These are phyloP conservation scores for Sinosuthora webbiana DNA, from an alignment of 2,113 vertebrate species.

Conservation along the genomic window DNA sequence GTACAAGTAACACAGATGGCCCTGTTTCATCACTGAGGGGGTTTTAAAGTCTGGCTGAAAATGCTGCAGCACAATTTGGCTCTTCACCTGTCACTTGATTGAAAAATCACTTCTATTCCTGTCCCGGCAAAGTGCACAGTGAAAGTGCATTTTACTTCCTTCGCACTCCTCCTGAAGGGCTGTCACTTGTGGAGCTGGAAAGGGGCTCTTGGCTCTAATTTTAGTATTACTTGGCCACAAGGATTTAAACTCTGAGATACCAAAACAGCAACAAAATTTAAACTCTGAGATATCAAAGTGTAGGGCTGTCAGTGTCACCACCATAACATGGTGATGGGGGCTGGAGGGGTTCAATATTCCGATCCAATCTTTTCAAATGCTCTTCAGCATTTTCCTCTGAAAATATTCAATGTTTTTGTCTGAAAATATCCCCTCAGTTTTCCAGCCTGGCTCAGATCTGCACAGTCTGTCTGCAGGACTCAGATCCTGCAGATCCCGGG, in stretches of 20 bases:
- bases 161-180: not conserved
- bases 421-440: not conserved
- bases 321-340: fast-evolving
- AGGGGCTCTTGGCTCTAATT: not conserved
- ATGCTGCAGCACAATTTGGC: not conserved
- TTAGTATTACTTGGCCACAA: not conserved
- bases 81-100: not conserved
- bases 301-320: not conserved
- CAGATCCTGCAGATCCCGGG: not conserved
- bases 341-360: not conserved
- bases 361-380: not conserved
- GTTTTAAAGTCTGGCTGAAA: not conserved
- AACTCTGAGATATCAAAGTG: not conserved
- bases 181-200: not conserved
- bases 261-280: not conserved
- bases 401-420: not conserved
- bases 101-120: not conserved
- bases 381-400: not conserved
- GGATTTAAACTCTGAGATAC: not conserved
- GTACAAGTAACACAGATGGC: not conserved
- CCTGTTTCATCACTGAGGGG: not conserved
- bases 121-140: not conserved
- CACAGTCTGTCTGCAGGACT: not conserved
- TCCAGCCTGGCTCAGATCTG: not conserved
- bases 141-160: not conserved